Base-by-base conservation (phyloP, 2,113 vertebrate genomes). In the Apodemus sylvaticus region DNA sequence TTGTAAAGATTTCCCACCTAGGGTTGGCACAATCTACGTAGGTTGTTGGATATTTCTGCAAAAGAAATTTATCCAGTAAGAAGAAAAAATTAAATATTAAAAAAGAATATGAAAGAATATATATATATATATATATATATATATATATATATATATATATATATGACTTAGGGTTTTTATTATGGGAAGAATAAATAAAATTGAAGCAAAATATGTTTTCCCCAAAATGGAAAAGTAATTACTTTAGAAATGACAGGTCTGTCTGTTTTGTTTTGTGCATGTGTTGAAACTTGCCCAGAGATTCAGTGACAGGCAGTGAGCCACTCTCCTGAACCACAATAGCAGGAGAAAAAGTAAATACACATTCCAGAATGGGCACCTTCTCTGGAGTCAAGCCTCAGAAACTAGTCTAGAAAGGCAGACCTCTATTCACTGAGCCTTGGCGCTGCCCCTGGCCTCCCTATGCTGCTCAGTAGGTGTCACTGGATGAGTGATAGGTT, bases 401-500 rank as follows among this genome's bases (percentile, higher is more conserved):
- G 58, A 39, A 94, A 55, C 0, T 64, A 96, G 19, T 45, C 51
- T 31, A 53, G 39, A 91, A 79, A 13, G 39, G 48, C 88, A 86
- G 66, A 79, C n/a, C 78, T 81, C 53, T 62, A 9, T 42, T 79
- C 70, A n/a, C 24, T 51, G 7, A 96, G 53, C 48, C 71, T 55
- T 42, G 5, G 19, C 76, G 88, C 73, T 45, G 11, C 24, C 85
- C 26, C 45, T 74, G 34, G 42, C 51, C 58, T 93, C 34, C 29
- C 45, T 42, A 31, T 42, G 60, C 71, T n/a, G 89, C 34, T 53
- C 34, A 19, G 45, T 8, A 42, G 45, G 53, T 86, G 14, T 86
- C 97, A 95, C 42, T 45, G 45, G 77, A 77, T 79, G 73, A 86
- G 86, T 91, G 92, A 42, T 92, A 97, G 97, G 94, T 93, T 94